phyloP scores from a whole-genome alignment of 2,113 vertebrate genomes.

The Neotoma lepida region DNA sequence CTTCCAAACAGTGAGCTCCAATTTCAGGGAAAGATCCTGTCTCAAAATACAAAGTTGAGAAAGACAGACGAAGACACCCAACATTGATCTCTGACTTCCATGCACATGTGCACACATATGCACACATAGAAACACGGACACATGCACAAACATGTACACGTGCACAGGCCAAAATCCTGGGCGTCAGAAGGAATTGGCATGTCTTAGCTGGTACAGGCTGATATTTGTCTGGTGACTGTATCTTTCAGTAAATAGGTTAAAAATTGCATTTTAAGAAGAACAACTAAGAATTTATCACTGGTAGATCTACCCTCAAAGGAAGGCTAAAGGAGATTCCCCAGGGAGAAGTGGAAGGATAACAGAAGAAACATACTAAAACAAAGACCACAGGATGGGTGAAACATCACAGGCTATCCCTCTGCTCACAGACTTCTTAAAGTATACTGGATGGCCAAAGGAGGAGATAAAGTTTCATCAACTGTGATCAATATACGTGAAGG shows the following conservation, averaged over 20 bases:
- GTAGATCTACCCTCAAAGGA: not conserved
- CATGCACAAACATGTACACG: not conserved
- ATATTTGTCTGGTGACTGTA: not conserved
- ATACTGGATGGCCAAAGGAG: not conserved
- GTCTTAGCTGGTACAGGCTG: not conserved
- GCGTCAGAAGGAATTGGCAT: not conserved
- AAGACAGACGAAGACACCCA: too few species aligned
- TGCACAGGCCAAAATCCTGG: not conserved
- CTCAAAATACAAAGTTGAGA: not conserved
- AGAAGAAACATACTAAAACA: conserved; percentile 16
- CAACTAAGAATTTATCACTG: not conserved
- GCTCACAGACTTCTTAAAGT: not conserved
- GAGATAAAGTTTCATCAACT: not conserved
- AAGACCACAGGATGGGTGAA: not conserved
- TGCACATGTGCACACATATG: not conserved
- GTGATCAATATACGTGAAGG: not conserved
- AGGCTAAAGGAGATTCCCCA: not conserved
- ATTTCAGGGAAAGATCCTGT: not conserved
- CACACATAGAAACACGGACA: not conserved
- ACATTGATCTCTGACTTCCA: not conserved
- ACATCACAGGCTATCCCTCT: not conserved
- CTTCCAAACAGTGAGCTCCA: not conserved
- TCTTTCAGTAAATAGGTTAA: not conserved
- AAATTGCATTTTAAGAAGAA: not conserved
- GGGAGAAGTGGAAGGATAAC: not conserved